Base-by-base conservation (phyloP, 2,888 invertebrate genomes). In the Spilosoma lubricipeda region DNA sequence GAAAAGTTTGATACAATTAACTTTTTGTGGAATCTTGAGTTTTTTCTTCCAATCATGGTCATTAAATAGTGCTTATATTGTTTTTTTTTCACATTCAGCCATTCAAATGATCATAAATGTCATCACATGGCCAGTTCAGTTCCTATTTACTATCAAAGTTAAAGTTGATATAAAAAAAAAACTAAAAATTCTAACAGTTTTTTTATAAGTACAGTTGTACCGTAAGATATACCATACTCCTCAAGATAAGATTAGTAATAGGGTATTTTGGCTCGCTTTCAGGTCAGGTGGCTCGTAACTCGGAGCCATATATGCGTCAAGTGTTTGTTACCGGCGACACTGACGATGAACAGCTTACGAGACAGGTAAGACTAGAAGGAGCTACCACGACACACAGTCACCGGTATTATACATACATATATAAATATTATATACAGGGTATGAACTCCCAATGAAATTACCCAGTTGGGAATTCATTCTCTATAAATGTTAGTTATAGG, bases 261-360 rank as follows among this genome's bases (percentile, higher is more conserved):
- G 90, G 87, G 89, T 83, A 79, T 92, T 94, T 94, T 93, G 92
- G 88, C 90, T 94, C 92, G 87, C 90, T 96, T 95, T 89, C 95
- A 96, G 96, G 98, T 84, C 97, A 97, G 85, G 99, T 99, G 88
- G 99, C 99, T 75, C 97, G 97, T 89, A 98, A 98, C 94, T 98
- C 98, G 87, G 99, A 99, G 96, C 99, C 99, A 63, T 97, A 98
- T 90, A 99, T 99, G 96, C 97, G 99, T 86, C 99, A 99, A 96
- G 99, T 99, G 84, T 98, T 98, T 92, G 97, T 98, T 77, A 97
- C 97, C 76, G 97, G 97, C 76, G 97, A 97, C 89, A 95, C 96
- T 86, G 94, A 96, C 81, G 96, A 96, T 87, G 96, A 96, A 83
- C 96, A 96, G 79, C 97, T 98, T 73, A 95, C 96, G 79, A 96